These are phyloP conservation scores for Melitaea athalia DNA, from an alignment of 2,888 invertebrate species.

Conservation along the genomic window DNA sequence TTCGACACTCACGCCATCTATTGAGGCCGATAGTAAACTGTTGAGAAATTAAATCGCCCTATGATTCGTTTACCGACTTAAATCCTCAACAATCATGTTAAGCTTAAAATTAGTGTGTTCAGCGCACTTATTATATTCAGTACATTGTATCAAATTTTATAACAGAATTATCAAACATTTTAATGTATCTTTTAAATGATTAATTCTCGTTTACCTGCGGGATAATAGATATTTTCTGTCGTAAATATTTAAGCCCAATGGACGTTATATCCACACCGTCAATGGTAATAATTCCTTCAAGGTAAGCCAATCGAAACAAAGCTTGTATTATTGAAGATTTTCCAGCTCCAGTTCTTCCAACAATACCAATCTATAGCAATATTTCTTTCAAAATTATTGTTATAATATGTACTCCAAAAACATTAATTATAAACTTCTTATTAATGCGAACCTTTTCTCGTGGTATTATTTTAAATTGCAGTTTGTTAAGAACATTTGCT, in stretches of 20 bases:
- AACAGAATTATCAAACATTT: too few relatives aligned
- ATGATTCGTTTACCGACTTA: too few relatives aligned
- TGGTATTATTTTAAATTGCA: slow-evolving; percentile 73
- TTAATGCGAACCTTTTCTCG: slow-evolving; percentile 72
- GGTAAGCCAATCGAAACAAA: slow-evolving; percentile 84
- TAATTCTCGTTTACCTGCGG: slow-evolving; percentile 71
- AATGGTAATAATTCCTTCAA: slow-evolving; percentile 85
- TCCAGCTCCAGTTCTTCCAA: slow-evolving; percentile 86
- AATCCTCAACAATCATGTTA: too few relatives aligned
- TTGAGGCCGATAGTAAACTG: too few relatives aligned
- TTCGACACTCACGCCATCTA: too few relatives aligned
- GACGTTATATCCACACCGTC: slow-evolving; percentile 84
- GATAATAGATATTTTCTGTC: slow-evolving; percentile 84
- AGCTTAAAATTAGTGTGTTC: too few relatives aligned
- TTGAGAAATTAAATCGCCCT: too few relatives aligned
- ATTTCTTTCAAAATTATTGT: not conserved
- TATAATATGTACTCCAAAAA: not conserved
- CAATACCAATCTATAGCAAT: slow-evolving; percentile 81
- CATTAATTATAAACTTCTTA: not conserved
- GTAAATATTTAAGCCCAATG: slow-evolving; percentile 83
- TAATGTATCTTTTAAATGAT: too few relatives aligned
- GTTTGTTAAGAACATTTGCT: slow-evolving; percentile 78
- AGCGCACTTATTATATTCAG: too few relatives aligned
- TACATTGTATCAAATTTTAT: too few relatives aligned
- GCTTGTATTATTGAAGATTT: slow-evolving; percentile 87